phyloP scores from a whole-genome alignment of 2,113 vertebrate genomes.

The Atherinomorus stipes region DNA sequence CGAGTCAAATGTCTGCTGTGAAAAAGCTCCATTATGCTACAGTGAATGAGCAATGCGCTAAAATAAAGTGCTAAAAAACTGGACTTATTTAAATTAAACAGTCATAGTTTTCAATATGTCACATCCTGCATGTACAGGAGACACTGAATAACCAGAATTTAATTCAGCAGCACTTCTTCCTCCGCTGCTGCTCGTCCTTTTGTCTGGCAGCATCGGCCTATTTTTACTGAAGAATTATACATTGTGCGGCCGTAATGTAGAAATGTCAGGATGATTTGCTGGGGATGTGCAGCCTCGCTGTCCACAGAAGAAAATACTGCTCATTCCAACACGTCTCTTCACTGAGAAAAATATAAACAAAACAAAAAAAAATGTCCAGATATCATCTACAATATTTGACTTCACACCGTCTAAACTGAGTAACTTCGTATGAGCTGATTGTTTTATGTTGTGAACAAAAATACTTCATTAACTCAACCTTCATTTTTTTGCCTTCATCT shows the following conservation, averaged over 20 bases:
- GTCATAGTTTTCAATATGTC: not conserved
- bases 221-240: not conserved
- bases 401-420: no score
- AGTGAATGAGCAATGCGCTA: not conserved
- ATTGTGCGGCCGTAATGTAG: slow-evolving; percentile 7
- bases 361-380: no score
- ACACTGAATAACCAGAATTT: not conserved
- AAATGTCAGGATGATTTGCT: not conserved
- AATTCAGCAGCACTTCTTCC: not conserved
- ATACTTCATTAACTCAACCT: no score
- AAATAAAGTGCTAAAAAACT: not conserved
- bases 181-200: not conserved
- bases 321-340: not conserved
- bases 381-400: no score
- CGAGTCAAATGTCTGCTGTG: not conserved
- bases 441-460: no score
- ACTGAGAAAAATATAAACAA: no score
- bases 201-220: not conserved
- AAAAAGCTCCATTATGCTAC: not conserved
- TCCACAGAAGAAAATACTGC: not conserved
- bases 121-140: not conserved
- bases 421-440: no score
- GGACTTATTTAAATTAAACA: not conserved
- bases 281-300: not conserved
- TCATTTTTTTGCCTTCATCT: no score